Evolutionary conservation across 2,888 invertebrate genomes (phyloP), one percentile per base, ranked within the genome.

Genomic region (Sphinx pinastri): DNA sequence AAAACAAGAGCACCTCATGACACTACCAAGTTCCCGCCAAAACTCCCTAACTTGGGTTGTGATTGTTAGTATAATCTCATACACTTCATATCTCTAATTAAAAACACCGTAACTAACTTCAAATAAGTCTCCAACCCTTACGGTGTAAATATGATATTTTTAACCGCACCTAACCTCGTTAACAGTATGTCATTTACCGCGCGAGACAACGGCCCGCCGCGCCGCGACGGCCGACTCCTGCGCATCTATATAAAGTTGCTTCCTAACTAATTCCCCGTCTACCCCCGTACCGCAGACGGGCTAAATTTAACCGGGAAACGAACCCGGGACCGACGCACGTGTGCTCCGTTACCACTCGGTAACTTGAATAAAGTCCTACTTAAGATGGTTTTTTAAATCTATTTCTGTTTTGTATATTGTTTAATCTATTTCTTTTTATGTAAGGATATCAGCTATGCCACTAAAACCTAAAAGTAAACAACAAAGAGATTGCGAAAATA

Each of bases 181-280:
- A 87, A 81, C 80, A 77, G 78, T 82, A 82, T 77, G 77, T 63
- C 63, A 63, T 63, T 63, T 78, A 74, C 75, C 75, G 78, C 81
- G 82, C 81, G 77, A 80, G 81, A 83, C 82, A 52, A 76, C 72
- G 76, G 75, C 85, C 81, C 84, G 38, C 38, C 38, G 38, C n/a
- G n/a, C n/a, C n/a, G n/a, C n/a, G n/a, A n/a, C n/a, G n/a, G 38
- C 38, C 38, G 86, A 80, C 86, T 84, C 84, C 84, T 63, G 63
- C 47, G 88, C 81, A 87, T 91, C 93, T 93, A 93, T 92, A 93
- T 93, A 93, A 93, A 93, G 93, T 91, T 85, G 85, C 88, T 91
- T 88, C 90, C 88, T 88, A 87, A 87, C 87, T 84, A 85, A 85
- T 85, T 83, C 83, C 79, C 79, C 77, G 74, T 76, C 78, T 78